Evolutionary conservation across 1,140 invertebrate genomes (phyloP).

Genomic region (Metaphire vulgaris): DNA sequence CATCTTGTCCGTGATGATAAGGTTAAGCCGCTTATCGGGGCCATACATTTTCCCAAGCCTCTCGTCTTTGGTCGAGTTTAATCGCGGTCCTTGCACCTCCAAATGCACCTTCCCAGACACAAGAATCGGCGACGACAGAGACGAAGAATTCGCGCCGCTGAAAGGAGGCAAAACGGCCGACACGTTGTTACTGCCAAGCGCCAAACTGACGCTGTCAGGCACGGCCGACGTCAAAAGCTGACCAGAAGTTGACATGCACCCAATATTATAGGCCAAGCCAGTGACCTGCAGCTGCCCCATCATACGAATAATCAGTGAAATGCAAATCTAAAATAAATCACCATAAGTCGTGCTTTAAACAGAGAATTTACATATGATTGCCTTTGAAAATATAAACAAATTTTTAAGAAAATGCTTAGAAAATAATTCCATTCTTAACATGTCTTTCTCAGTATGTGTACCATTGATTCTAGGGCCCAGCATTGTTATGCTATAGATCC

Average conservation of each 20-base stretch:
- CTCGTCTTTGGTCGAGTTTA: conserved; percentile 51
- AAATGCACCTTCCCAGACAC: conserved; percentile 44
- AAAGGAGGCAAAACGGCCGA: too few species aligned
- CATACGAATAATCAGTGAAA: not conserved
- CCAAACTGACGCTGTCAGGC: not conserved
- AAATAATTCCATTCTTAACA: too few species aligned
- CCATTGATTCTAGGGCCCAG: too few species aligned
- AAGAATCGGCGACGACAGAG: not conserved
- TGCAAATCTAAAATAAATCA: not conserved
- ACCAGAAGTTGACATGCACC: not conserved
- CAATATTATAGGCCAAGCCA: not conserved
- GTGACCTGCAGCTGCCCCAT: not conserved
- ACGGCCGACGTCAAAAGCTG: not conserved
- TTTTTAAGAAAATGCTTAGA: too few species aligned
- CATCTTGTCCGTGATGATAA: conserved; percentile 50
- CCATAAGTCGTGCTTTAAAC: too few species aligned
- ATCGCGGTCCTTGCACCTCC: conserved; percentile 50
- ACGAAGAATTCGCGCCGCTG: not conserved
- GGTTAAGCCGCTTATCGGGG: conserved; percentile 51
- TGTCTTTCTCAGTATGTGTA: too few species aligned
- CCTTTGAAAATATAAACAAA: too few species aligned
- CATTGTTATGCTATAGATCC: too few species aligned
- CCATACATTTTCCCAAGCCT: conserved; percentile 50
- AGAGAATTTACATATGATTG: too few species aligned
- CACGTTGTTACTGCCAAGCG: not conserved